Evolutionary conservation across 2,113 vertebrate species (phyloP), one percentile per base, ranked within the genome.

Genomic region (Lophotis ruficrista): DNA sequence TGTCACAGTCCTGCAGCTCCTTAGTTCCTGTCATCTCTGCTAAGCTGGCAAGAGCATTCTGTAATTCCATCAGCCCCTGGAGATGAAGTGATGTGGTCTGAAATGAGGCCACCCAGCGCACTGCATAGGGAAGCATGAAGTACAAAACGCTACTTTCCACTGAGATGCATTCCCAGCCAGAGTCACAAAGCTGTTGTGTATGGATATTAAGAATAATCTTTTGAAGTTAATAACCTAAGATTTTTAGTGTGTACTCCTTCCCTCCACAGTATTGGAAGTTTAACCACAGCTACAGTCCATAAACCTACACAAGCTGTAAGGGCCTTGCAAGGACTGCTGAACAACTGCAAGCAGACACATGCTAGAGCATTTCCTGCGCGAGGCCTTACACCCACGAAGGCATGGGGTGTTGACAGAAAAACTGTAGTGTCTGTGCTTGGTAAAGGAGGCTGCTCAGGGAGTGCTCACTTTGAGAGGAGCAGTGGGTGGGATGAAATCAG

Each of bases 101-200:
- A 43, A 92, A 51, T 0, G 37, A 69, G 71, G n/a, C 54, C 22
- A 76, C 38, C 21, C 41, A 45, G 51, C 4, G 53, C 1, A 1
- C 65, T 64, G 54, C 51, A 41, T 5, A 14, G 57, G 43, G 27
- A 71, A 31, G 12, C 54, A 48, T 10, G 16, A 43, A 57, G 53
- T 1, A n/a, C 58, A 18, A 33, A 43, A 47, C 10, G 4, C 31
- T 60, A 2, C 17, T 72, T 53, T 13, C 33, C 68, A 31, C 50
- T 30, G 41, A 30, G 25, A n/a, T 0, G 0, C 25, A 14, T 4
- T 84, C 48, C 37, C 25, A 22, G 51, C 8, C 56, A 72, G 47
- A 62, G 28, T 33, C n/a, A 3, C 1, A 0, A 19, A 27, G 30
- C n/a, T 41, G 4, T 84, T 13, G 3, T 10, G 22, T 25, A 19